Evolutionary conservation across 2,888 invertebrate species (phyloP), one percentile per base, ranked within the genome.

Genomic region (Hypercompe scribonia): DNA sequence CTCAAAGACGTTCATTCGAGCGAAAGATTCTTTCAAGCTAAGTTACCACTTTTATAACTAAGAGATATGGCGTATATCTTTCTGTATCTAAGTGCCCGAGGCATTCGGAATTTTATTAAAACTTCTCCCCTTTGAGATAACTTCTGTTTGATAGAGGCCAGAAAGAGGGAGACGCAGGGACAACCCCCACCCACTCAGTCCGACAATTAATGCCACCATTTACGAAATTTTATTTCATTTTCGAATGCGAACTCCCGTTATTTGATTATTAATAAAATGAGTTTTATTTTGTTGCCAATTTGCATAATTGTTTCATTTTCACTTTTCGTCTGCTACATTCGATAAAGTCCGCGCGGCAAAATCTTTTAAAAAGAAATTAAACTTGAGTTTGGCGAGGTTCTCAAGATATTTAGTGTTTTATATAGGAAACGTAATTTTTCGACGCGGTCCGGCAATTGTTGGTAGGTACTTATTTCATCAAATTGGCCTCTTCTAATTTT

Each of bases 251-350:
- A 92, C 91, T 93, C 91, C 90, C 90, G 90, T 92, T 91, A 94
- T 95, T 95, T 93, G 93, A 93, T 94, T 94, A 94, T 92, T 94
- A 94, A 93, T 94, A 93, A 93, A 94, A 94, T 92, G 93, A 93
- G 92, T 94, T 94, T 94, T 94, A 95, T 94, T 94, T 94, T 93
- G 93, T 92, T 92, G 90, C 87, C 86, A 86, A 94, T 95, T 94
- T 94, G 91, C 94, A 94, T 94, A 94, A 94, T 93, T 94, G 94
- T 94, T 93, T 94, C 92, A 94, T 94, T 94, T 94, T 93, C 92
- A 90, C 91, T 93, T 87, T 65, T 89, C 88, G 88, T 83, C 87
- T 82, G 82, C 89, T 85, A 89, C 89, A 92, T 91, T 89, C 90
- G 90, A 92, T 93, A 90, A 91, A 90, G 90, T 90, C 89, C 86